Evolutionary conservation across 2,888 invertebrate species (phyloP).

Genomic region (Rotaria magnacalcarata): DNA sequence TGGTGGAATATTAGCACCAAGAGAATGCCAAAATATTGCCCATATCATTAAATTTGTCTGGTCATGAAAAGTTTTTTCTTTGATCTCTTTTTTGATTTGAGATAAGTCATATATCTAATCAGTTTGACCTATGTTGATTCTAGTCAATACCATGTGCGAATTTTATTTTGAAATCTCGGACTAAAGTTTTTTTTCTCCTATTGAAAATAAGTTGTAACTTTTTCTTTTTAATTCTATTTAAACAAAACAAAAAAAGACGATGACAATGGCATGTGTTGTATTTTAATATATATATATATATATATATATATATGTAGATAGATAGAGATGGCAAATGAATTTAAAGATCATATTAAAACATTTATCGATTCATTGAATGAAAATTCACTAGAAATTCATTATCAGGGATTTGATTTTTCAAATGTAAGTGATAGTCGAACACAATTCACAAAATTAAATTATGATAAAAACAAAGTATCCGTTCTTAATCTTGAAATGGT

Average conservation of each 20-base stretch:
- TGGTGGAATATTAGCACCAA: conserved; percentile 47
- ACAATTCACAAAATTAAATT: not conserved
- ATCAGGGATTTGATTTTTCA: conserved; percentile 5
- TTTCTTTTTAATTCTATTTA: not conserved
- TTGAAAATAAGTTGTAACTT: not conserved
- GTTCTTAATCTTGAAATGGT: not conserved
- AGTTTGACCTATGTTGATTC: not conserved
- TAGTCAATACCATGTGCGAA: not conserved
- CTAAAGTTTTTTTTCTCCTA: not conserved
- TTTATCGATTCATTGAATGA: not conserved
- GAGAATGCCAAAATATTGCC: conserved; percentile 46
- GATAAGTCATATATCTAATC: not conserved
- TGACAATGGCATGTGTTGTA: not conserved
- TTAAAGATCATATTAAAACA: not conserved
- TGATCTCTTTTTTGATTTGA: not conserved
- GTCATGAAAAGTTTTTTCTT: conserved; percentile 7
- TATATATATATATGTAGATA: not conserved
- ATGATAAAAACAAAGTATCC: not conserved
- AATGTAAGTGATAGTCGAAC: not conserved
- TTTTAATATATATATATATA: not conserved
- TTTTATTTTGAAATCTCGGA: not conserved
- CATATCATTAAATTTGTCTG: conserved; percentile 44
- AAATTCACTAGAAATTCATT: not conserved
- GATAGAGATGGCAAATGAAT: not conserved
- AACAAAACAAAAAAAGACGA: not conserved